Conservation (phyloP, 1,140 invertebrate genomes). For the Arctopsyche grandis region DNA sequence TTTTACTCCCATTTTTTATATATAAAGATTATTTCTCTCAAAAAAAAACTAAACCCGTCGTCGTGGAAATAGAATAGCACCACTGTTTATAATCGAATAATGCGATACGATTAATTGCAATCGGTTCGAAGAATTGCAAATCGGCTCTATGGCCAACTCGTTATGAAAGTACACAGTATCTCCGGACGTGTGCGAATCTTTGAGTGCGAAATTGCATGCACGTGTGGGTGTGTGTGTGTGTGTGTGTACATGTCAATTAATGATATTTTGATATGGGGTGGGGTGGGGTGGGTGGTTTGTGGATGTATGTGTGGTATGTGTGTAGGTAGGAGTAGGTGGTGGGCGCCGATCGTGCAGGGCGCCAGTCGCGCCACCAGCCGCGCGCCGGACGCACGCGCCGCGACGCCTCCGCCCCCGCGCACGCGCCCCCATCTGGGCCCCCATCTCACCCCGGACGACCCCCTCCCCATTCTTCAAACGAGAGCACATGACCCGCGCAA, state of each 20-base stretch:
- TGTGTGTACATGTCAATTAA: slow-evolving; percentile 7
- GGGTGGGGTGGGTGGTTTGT: neutral
- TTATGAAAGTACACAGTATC: too few species aligned
- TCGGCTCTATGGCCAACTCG: too few species aligned
- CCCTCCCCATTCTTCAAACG: neutral
- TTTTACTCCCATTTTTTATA: too few species aligned
- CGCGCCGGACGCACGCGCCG: slow-evolving; percentile 35
- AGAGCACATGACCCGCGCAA: slow-evolving; percentile 8
- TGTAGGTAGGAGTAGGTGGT: slow-evolving; percentile 13
- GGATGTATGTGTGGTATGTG: neutral
- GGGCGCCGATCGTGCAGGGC: neutral
- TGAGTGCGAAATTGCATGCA: too few species aligned
- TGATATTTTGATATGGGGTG: slow-evolving; percentile 23
- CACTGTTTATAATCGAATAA: too few species aligned
- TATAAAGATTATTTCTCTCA: too few species aligned
- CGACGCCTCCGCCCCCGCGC: neutral
- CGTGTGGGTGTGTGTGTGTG: neutral
- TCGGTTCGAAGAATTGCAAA: too few species aligned
- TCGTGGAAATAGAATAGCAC: too few species aligned
- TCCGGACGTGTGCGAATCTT: too few species aligned
- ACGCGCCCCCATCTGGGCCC: neutral
- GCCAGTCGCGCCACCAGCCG: slow-evolving; percentile 43
- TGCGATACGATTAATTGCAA: too few species aligned
- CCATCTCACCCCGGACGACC: neutral
- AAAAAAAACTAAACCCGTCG: too few species aligned